Base-by-base conservation (phyloP, 1,140 invertebrate species). In the Gonioctena quinquepunctata region DNA sequence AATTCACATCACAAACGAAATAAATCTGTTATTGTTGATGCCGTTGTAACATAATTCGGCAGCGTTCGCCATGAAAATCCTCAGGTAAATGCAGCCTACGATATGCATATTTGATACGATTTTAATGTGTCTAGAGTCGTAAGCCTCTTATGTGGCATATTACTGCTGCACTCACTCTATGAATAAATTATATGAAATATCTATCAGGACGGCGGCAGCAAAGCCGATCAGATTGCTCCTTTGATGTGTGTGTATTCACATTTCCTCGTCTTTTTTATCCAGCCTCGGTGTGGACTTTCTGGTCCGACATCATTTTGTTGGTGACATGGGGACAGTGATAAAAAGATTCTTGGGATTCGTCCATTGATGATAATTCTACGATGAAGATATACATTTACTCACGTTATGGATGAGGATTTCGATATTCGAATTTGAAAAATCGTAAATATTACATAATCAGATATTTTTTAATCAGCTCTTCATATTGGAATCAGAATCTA, bases 141-240 rank as follows among this genome's bases (percentile, higher is more conserved):
- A 83, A 83, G 81, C 81, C 81, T 83, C 81, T 83, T 83, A 83
- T 79, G 76, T 78, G 73, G 77, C 77, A 76, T 78, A 80, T 80
- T 78, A 64, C 74, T 70, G 74, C 73, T 81, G 80, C 81, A 81
- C 73, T 79, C 77, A 68, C 66, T 59, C 76, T 68, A 83, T 83
- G 81, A 83, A 83, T 83, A 83, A 83, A 83, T 83, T 80, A 83
- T 81, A 83, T 83, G 76, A 82, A 83, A 83, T 82, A 83, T 82
- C 80, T 82, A 83, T 83, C 80, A 82, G 77, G 71, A 73, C 67
- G 63, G 59, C 69, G 74, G 63, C 69, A 56, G 74, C 65, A 81
- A 81, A 81, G 77, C 80, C 80, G 79, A 80, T 77, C 79, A 79
- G 77, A 80, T 80, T 80, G 80, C 77, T 68, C 72, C 78, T 81